Percentiles rank a stretch among this genome's conserved stretches.
Conservation (phyloP, 1,140 invertebrate species). For the Drosophila miranda region DNA sequence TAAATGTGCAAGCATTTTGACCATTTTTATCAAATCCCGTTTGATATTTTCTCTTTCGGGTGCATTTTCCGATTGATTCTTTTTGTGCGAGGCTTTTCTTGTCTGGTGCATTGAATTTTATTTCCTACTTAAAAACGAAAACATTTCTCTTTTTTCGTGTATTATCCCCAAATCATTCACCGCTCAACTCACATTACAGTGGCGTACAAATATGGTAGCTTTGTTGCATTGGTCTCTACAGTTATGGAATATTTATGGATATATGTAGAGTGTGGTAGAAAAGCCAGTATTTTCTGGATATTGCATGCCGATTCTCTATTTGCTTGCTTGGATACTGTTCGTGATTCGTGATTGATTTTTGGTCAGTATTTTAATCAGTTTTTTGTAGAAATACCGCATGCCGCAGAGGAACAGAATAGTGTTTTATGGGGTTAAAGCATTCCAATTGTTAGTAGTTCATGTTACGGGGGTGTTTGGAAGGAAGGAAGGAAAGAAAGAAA, state of each 20-base stretch:
- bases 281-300: conserved; percentile 1
- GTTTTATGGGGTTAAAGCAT: conserved; percentile 18
- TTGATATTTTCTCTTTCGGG: conserved; percentile 8
- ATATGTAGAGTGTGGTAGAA: background rate
- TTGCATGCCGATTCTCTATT: conserved; percentile 53
- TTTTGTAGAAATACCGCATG: conserved; percentile 33
- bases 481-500: conserved; percentile 20
- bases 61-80: conserved; percentile 5
- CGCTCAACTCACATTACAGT: conserved; percentile 18
- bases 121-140: conserved; percentile 58
- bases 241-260: conserved; percentile 23
- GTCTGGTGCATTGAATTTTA: conserved; percentile 43
- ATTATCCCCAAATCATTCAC: conserved; percentile 16
- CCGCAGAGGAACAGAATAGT: conserved; percentile 12
- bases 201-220: conserved; percentile 5
- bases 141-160: conserved; percentile 20
- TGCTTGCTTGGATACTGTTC: conserved; percentile 64
- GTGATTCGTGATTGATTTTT: conserved; percentile 21
- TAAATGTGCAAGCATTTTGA: conserved; percentile 22
- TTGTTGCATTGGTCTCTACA: conserved; percentile 17
- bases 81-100: too few species aligned
- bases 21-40: conserved; percentile 8
- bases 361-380: conserved; percentile 11
- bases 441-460: conserved; percentile 42
- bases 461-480: background rate